Conservation (phyloP, 2,113 vertebrate genomes). For the Tinamus guttatus region DNA sequence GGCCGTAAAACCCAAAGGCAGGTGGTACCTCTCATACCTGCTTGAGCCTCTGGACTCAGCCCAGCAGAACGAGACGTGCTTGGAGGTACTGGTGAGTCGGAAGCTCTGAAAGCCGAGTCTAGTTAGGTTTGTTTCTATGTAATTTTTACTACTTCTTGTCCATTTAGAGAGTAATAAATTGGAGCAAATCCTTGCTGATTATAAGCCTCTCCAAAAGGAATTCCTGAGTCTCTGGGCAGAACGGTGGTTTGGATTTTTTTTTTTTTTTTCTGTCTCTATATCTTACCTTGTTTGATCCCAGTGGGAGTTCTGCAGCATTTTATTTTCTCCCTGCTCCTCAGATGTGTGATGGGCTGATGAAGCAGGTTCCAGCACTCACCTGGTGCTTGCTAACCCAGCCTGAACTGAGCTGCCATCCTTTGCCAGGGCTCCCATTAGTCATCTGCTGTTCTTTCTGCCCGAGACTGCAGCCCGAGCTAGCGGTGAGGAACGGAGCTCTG, state of each 20-base stretch:
- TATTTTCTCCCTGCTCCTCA: neutral
- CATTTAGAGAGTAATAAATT: neutral
- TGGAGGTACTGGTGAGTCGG: neutral
- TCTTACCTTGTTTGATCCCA: neutral
- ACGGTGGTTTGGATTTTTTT: neutral
- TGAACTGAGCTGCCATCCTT: neutral
- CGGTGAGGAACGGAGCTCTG: neutral
- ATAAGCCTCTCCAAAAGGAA: neutral
- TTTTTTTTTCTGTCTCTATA: constrained; percentile 10
- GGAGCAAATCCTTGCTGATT: neutral
- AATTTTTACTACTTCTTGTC: neutral
- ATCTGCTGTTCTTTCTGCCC: constrained; percentile 1
- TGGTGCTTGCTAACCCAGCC: neutral
- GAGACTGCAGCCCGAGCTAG: neutral
- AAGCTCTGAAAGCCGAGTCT: neutral
- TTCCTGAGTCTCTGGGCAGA: neutral
- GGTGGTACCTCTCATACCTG: neutral
- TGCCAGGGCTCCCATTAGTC: constrained; percentile 7
- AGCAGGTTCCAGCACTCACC: neutral
- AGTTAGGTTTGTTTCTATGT: constrained; percentile 8
- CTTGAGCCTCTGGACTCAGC: neutral
- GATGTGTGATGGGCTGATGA: neutral
- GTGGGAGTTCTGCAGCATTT: neutral
- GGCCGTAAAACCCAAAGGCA: neutral
- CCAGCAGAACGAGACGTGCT: neutral